Evolutionary conservation across 2,888 invertebrate genomes (phyloP), one percentile per base, ranked within the genome.

Genomic region (Drosophila merina): DNA sequence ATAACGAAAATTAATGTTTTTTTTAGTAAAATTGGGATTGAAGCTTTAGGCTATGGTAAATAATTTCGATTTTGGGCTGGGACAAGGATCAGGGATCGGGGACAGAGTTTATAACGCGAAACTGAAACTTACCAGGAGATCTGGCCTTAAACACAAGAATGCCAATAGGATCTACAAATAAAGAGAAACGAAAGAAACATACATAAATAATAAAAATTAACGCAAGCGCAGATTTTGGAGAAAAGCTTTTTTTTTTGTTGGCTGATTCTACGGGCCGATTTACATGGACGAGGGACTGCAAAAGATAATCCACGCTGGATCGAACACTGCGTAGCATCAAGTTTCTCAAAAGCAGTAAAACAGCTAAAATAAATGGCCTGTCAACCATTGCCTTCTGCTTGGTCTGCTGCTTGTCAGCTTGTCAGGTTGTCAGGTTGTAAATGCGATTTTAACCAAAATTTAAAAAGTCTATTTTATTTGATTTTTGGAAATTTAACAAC

Each of bases 111-210:
- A 81, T 82, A 87, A 87, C 91, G 90, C 91, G 62, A 55, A 64
- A 62, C 64, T 62, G 88, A 89, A 83, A 94, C 94, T 94, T 94
- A 94, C 94, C 94, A 94, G 93, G 93, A 94, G 93, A 93, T 94
- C 94, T 94, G 94, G 94, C 94, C 94, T 94, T 93, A 94, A 94
- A 94, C 94, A 94, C 94, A 94, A 94, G 94, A 94, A 94, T 94
- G 94, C 94, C 94, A 94, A 94, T 94, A 94, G 94, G 93, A 94
- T 94, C 94, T 94, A 94, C 93, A 94, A 94, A 93, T 78, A 90
- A 94, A 93, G 91, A 93, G 92, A 91, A 92, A 91, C 91, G 90
- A 91, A 92, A 93, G 92, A 91, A 92, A 90, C 92, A 92, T 91
- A 86, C 84, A 76, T 86, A 86, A 89, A 91, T 86, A 85, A 91